These are phyloP conservation scores for Epizoanthus stellaris DNA, from an alignment of 92 coral and sea anemone genomes.

Conservation along the genomic window DNA sequence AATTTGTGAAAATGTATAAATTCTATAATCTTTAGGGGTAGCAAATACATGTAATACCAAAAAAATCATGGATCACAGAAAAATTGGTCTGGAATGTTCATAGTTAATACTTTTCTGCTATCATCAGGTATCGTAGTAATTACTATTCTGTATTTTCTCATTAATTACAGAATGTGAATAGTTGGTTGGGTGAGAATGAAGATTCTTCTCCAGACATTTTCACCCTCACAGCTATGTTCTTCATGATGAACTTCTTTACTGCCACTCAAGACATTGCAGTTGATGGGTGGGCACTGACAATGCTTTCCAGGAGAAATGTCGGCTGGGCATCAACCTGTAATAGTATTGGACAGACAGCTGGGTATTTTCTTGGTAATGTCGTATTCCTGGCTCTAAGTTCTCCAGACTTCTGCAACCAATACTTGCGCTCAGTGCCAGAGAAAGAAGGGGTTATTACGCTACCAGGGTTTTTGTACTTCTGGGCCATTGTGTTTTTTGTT, in stretches of 20 bases:
- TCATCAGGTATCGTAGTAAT: too few species aligned
- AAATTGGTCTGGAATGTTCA: too few species aligned
- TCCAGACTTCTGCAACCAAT: constrained; percentile 88
- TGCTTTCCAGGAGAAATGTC: constrained; percentile 93
- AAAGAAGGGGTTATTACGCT: constrained; percentile 76
- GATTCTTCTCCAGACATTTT: constrained; percentile 66
- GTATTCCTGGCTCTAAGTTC: constrained; percentile 96
- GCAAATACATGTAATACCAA: too few species aligned
- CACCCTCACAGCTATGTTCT: constrained; percentile 80
- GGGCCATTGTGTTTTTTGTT: constrained; percentile 90
- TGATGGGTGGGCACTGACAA: constrained; percentile 99
- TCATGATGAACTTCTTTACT: constrained; percentile 85
- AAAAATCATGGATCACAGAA: too few species aligned
- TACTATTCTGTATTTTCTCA: not conserved
- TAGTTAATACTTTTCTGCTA: too few species aligned
- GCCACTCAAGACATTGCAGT: constrained; percentile 99
- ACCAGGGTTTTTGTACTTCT: constrained; percentile 84
- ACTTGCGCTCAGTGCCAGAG: constrained; percentile 70
- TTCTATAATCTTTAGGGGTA: too few species aligned
- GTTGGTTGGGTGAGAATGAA: constrained; percentile 69
- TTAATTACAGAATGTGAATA: constrained; percentile 75
- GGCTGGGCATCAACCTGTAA: constrained; percentile 99
- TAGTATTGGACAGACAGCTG: constrained; percentile 96
- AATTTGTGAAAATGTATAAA: too few species aligned
- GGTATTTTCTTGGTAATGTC: constrained; percentile 94